phyloP scores from a whole-genome alignment of 2,797 vertebrate species.

The Staurois parvus region DNA sequence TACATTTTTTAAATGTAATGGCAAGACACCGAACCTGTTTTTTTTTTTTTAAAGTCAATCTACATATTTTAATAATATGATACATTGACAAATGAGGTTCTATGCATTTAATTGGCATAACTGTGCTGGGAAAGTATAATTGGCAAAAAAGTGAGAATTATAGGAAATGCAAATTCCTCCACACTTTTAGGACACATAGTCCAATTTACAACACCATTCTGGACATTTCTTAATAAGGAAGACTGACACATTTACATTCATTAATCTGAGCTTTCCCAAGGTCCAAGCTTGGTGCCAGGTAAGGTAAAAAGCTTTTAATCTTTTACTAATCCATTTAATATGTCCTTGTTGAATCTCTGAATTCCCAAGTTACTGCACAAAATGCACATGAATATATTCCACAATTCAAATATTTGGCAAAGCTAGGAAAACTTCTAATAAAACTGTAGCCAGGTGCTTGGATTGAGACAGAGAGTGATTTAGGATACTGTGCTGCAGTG shows the following conservation, averaged over 20 bases:
- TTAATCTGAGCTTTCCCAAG: conserved; percentile 57
- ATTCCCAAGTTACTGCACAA: conserved; percentile 47
- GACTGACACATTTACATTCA: conserved; percentile 58
- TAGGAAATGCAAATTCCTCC: conserved; percentile 25
- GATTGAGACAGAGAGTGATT: too few relatives aligned
- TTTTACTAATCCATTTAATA: conserved; percentile 59
- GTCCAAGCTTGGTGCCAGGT: conserved; percentile 39
- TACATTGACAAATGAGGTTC: background rate
- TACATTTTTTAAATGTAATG: background rate
- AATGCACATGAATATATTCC: conserved; percentile 45
- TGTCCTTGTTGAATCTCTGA: conserved; percentile 50
- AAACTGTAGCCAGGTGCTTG: too few relatives aligned
- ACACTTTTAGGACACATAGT: conserved; percentile 7
- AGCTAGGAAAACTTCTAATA: too few relatives aligned
- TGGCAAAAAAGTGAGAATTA: conserved; percentile 35
- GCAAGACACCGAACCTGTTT: background rate
- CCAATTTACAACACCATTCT: conserved; percentile 14
- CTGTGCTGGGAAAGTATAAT: background rate
- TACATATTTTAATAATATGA: conserved; percentile 29
- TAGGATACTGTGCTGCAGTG: too few relatives aligned
- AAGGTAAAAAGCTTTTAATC: conserved; percentile 58
- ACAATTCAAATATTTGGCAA: conserved; percentile 27
- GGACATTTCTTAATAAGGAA: conserved; percentile 52
- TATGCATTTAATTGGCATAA: background rate
- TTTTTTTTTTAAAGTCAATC: background rate